Evolutionary conservation across 2,113 vertebrate species (phyloP).

Genomic region (Hippoglossus stenolepis): DNA sequence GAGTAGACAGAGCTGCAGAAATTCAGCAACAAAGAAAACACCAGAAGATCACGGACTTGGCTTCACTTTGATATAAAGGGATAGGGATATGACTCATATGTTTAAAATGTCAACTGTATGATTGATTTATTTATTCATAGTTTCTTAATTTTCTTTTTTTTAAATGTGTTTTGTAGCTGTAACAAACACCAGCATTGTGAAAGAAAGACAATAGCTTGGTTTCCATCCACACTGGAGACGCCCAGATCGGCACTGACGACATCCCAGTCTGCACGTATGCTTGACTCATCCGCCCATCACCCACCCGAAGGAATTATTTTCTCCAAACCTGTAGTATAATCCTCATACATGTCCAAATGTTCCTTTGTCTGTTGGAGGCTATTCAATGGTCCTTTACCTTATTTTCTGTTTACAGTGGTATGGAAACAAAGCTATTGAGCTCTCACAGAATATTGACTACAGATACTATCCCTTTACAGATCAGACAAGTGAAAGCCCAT

Average conservation of each 20-base stretch:
- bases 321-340: too few relatives aligned
- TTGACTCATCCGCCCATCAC: too few relatives aligned
- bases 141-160: too few relatives aligned
- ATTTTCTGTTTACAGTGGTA: background rate
- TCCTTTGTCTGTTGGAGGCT: background rate
- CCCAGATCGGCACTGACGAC: too few relatives aligned
- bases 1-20: conserved; percentile 43
- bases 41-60: conserved; percentile 31
- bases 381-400: too few relatives aligned
- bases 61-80: conserved; percentile 62
- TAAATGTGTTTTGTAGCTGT: too few relatives aligned
- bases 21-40: conserved; percentile 10
- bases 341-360: background rate
- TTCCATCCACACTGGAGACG: conserved; percentile 6
- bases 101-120: background rate
- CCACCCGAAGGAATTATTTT: too few relatives aligned
- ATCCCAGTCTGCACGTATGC: too few relatives aligned
- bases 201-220: background rate
- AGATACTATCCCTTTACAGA: conserved; percentile 65
- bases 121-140: background rate
- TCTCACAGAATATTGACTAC: background rate
- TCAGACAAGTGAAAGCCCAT: conserved; percentile 46
- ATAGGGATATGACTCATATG: conserved; percentile 27
- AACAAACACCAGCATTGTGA: conserved; percentile 12
- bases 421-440: background rate